These are phyloP conservation scores for Eriosoma lanigerum DNA, from an alignment of 1,140 invertebrate species.

Conservation along the genomic window DNA sequence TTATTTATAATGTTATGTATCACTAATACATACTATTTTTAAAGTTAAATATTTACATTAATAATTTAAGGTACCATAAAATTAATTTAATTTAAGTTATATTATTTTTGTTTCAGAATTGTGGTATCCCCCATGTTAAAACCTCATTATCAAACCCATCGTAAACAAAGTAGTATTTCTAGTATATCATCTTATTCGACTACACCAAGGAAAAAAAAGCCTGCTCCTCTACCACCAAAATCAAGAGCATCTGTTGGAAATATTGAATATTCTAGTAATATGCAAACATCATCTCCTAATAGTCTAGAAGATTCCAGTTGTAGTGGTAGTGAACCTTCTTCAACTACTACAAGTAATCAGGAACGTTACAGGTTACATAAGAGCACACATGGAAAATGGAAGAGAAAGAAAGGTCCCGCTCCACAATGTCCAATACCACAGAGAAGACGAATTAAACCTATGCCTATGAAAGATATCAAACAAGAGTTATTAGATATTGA, in stretches of 20 bases:
- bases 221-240: conserved; percentile 27
- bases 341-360: background rate
- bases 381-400: conserved; percentile 69
- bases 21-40: no score
- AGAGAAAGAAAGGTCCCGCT: conserved; percentile 76
- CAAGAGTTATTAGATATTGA: conserved; percentile 78
- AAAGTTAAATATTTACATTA: no score
- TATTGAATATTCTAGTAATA: background rate
- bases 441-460: conserved; percentile 63
- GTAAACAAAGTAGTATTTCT: conserved; percentile 35
- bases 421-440: conserved; percentile 74
- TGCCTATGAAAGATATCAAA: conserved; percentile 73
- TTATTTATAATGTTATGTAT: no score
- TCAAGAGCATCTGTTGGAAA: background rate
- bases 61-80: no score
- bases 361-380: conserved; percentile 58
- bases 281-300: conserved; percentile 16
- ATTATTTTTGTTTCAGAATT: conserved; percentile 14
- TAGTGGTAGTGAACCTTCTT: conserved; percentile 39
- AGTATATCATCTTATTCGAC: conserved; percentile 41
- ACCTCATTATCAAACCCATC: conserved; percentile 24
- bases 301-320: conserved; percentile 40
- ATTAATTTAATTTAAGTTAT: no score
- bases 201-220: conserved; percentile 41
- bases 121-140: conserved; percentile 22